Base-by-base conservation (phyloP, 1,140 invertebrate genomes). In the Plectrocnemia conspersa region DNA sequence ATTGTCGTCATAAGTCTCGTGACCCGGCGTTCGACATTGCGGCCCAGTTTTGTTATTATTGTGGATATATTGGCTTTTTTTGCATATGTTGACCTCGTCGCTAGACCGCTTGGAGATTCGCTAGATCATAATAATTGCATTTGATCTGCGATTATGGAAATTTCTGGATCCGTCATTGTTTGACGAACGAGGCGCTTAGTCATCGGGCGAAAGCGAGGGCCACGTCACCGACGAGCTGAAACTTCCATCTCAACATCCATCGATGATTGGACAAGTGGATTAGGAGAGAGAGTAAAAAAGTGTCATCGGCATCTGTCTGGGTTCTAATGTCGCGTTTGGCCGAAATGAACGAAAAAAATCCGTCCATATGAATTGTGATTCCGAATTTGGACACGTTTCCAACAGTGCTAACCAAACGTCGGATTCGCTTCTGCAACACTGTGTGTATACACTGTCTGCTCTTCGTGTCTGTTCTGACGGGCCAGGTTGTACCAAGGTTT, bases 161-260 rank as follows among this genome's bases (percentile, higher is more conserved):
- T n/a, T n/a, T n/a, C n/a, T n/a, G n/a, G n/a, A n/a, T n/a, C n/a
- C n/a, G n/a, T n/a, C n/a, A n/a, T n/a, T n/a, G n/a, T n/a, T n/a
- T n/a, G n/a, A n/a, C n/a, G n/a, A n/a, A n/a, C n/a, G n/a, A n/a
- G n/a, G n/a, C n/a, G n/a, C n/a, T n/a, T n/a, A n/a, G n/a, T n/a
- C n/a, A n/a, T n/a, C n/a, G n/a, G n/a, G 18, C 35, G 10, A 16
- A 38, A 6, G 5, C 35, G 18, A 13, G 10, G 6, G 18, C 23
- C 44, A 46, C 44, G 44, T 46, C 44, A 46, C 44, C 44, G 44
- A 29, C 27, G 44, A 46, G 18, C 27, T 46, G 32, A 45, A 46
- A 46, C 44, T 46, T 23, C n/a, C 4, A 18, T 19, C 41, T 44
- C 44, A 29, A 29, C 44, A 46, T 46, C 7, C 18, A 29, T 27